phyloP scores from a whole-genome alignment of 2,113 vertebrate genomes.

The Oreochromis niloticus region DNA sequence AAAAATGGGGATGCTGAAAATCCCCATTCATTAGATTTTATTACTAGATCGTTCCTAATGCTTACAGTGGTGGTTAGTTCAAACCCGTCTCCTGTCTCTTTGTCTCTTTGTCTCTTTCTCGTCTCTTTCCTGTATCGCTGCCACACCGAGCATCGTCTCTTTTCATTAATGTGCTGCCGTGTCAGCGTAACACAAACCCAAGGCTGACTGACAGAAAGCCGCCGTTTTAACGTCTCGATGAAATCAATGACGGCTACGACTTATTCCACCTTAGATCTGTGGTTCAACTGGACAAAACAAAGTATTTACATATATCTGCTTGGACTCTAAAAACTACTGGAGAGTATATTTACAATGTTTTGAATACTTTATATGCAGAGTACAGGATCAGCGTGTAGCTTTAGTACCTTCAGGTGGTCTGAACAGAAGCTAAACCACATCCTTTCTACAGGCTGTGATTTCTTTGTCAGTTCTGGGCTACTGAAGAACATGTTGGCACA shows the following conservation, averaged over 20 bases:
- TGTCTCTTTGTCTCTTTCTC: neutral
- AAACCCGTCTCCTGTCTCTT: neutral
- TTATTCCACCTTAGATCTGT: neutral
- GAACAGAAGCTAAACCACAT: neutral
- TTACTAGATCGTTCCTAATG: neutral
- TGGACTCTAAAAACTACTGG: neutral
- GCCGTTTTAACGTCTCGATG: neutral
- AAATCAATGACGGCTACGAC: neutral
- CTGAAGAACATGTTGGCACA: neutral
- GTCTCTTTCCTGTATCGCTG: neutral
- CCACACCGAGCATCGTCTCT: neutral
- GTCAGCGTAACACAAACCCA: neutral
- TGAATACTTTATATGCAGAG: neutral
- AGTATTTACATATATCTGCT: neutral
- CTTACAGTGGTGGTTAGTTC: neutral
- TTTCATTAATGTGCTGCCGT: neutral
- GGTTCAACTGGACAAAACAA: neutral
- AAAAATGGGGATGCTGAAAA: neutral
- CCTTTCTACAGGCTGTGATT: neutral
- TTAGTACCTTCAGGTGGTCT: neutral
- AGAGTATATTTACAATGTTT: neutral
- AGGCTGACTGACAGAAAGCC: rapidly evolving
- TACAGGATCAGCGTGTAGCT: neutral
- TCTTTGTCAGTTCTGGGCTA: neutral
- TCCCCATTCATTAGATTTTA: neutral